A percentile compares a stretch with the other conserved stretches of the same genome.
phyloP scores from a whole-genome alignment of 2,113 vertebrate genomes.

The Bubo bubo region DNA sequence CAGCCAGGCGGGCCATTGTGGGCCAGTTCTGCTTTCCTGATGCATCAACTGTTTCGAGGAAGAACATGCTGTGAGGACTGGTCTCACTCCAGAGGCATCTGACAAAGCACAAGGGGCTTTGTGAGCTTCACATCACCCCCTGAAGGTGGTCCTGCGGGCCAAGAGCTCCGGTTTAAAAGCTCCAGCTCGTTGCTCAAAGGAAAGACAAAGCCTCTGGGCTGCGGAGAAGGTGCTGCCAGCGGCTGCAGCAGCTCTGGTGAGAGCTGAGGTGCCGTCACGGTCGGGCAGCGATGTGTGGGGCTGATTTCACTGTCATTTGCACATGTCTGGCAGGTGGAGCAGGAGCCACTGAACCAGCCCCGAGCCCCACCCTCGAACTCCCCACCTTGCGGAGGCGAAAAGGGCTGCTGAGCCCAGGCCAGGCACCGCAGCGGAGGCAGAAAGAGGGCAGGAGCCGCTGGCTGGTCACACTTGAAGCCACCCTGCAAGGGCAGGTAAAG shows the following conservation, averaged over 20 bases:
- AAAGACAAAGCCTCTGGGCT: background rate
- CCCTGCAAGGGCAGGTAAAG: background rate
- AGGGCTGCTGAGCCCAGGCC: fast-evolving
- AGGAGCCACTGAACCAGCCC: slow-evolving; percentile 33
- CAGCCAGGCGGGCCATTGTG: background rate
- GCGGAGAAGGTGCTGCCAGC: background rate
- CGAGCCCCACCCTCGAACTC: background rate
- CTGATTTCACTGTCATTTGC: slow-evolving; percentile 19
- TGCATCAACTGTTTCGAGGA: background rate
- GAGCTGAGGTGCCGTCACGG: slow-evolving; percentile 58
- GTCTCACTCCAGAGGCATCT: background rate
- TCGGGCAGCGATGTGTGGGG: slow-evolving; percentile 51
- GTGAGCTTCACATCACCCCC: background rate
- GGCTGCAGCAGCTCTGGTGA: slow-evolving; percentile 40
- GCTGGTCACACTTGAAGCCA: background rate
- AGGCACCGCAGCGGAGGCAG: background rate
- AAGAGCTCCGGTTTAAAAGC: background rate
- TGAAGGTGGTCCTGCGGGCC: background rate
- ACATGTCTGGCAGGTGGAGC: slow-evolving; percentile 74
- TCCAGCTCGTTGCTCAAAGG: background rate
- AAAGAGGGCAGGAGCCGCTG: background rate
- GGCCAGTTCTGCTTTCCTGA: background rate
- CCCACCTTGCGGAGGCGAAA: background rate
- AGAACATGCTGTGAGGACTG: background rate
- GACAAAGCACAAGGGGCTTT: background rate